Conservation (phyloP, 2,797 vertebrate genomes). For the Falco biarmicus region DNA sequence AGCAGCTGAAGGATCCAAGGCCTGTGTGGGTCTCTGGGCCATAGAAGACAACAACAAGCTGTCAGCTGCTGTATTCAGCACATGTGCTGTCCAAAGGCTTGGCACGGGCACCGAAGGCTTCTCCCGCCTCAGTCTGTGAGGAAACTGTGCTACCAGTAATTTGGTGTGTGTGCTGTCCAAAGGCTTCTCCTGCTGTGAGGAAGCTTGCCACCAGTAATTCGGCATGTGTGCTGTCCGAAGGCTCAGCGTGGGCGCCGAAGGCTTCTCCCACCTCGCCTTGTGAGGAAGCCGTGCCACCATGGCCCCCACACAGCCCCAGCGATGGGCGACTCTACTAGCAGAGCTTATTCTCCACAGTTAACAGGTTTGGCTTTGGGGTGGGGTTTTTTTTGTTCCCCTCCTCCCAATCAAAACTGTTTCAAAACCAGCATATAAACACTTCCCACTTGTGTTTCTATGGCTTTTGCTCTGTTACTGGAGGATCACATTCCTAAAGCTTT, state of each 20-base stretch:
- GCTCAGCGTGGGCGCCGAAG: accelerated
- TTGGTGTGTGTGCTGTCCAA: too few species aligned
- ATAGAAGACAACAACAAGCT: background rate
- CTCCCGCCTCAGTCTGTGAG: too few species aligned
- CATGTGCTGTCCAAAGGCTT: too few species aligned
- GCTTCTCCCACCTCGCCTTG: background rate
- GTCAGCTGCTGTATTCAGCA: background rate
- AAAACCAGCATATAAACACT: background rate
- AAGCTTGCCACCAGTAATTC: too few species aligned
- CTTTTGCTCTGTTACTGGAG: background rate
- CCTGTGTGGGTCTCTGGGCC: accelerated
- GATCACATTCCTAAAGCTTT: background rate
- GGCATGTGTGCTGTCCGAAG: too few species aligned
- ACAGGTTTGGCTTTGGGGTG: background rate
- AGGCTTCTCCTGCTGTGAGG: too few species aligned
- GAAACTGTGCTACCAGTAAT: too few species aligned
- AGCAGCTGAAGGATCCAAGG: background rate
- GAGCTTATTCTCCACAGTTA: background rate
- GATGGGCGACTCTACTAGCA: accelerated
- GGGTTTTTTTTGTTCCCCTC: too few species aligned
- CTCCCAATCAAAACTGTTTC: background rate
- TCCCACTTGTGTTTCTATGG: background rate
- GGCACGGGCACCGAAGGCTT: too few species aligned
- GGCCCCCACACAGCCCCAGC: background rate
- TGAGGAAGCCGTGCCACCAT: background rate